Evolutionary conservation across 2,888 invertebrate species (phyloP).

Genomic region (Eurytoma adleriae): DNA sequence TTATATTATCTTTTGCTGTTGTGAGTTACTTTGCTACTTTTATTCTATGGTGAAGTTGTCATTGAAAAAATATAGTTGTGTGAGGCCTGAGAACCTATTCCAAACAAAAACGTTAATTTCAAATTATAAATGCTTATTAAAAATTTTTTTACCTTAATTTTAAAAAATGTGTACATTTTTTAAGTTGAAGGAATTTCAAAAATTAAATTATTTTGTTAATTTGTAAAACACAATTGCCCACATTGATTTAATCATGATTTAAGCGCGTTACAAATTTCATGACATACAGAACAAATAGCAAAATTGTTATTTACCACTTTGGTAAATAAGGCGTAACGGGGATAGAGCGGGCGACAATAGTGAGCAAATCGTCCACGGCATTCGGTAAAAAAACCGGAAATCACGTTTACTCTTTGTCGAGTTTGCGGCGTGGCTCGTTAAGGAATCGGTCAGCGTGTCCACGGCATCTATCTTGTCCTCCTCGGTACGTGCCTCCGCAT

Average conservation of each 20-base stretch:
- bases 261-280: background rate
- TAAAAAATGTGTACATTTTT: no score
- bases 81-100: no score
- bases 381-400: slow-evolving; percentile 51
- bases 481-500: slow-evolving; percentile 52
- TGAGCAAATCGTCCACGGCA: slow-evolving; percentile 24
- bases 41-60: background rate
- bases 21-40: slow-evolving; percentile 34
- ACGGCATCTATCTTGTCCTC: slow-evolving; percentile 53
- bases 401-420: slow-evolving; percentile 46
- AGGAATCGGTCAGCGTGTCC: slow-evolving; percentile 54
- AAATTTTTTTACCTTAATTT: no score
- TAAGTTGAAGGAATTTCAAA: no score
- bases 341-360: slow-evolving; percentile 8
- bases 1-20: slow-evolving; percentile 37
- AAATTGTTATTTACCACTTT: slow-evolving; percentile 22
- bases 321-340: slow-evolving; percentile 10
- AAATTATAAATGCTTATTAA: no score
- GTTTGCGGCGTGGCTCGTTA: slow-evolving; percentile 38
- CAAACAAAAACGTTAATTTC: no score
- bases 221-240: no score
- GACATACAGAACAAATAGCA: background rate
- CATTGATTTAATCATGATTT: no score
- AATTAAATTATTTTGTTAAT: no score
- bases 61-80: no score